Evolutionary conservation across 2,113 vertebrate genomes (phyloP).

Genomic region (Periophthalmodon schlosseri): DNA sequence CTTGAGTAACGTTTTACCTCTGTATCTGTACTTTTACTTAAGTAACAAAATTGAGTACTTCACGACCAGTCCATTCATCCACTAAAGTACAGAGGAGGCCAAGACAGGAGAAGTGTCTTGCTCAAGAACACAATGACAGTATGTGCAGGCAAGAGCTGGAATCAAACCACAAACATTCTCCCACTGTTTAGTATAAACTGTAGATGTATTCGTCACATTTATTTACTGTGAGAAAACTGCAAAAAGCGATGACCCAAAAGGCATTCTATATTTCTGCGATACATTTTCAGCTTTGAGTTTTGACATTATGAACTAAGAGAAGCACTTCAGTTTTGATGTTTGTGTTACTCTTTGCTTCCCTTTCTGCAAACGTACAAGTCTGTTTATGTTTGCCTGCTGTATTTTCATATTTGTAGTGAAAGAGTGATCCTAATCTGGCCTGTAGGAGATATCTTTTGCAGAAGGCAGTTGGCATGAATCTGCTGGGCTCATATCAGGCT

Average conservation of each 20-base stretch:
- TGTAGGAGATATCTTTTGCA: constrained; percentile 30
- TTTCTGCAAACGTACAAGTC: background rate
- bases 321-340: background rate
- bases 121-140: too few species aligned
- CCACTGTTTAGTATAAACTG: too few species aligned
- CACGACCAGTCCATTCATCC: too few species aligned
- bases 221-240: background rate
- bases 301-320: background rate
- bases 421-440: background rate
- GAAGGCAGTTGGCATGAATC: constrained; percentile 24
- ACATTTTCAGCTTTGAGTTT: background rate
- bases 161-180: too few species aligned
- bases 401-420: background rate
- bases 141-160: too few species aligned
- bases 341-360: background rate
- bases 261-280: background rate
- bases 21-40: too few species aligned
- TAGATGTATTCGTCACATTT: background rate
- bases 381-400: background rate
- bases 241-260: background rate
- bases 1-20: too few species aligned
- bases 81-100: too few species aligned
- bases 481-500: constrained; percentile 9
- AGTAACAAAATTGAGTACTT: too few species aligned
- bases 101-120: too few species aligned